Evolutionary conservation across 2,888 invertebrate genomes (phyloP), one percentile per base, ranked within the genome.

Genomic region (Epinotia demarniana): DNA sequence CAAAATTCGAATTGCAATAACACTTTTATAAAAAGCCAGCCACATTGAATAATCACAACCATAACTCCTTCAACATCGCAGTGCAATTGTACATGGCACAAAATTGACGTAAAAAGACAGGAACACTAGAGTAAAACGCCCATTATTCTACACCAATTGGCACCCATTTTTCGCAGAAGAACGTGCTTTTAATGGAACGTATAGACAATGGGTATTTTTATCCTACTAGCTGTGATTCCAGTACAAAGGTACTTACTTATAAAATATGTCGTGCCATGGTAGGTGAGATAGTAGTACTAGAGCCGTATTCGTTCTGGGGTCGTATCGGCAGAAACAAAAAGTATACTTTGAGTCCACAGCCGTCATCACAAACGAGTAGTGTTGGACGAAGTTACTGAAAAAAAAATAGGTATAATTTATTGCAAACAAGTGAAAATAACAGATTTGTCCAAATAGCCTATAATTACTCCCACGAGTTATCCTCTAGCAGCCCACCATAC

Each of bases 181-280:
- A 13, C 5, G 49, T 13, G 5, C 16, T 39, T 16, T 16, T 49
- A 49, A 49, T 49, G 13, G 4, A 49, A 49, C 16, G 16, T 4
- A 16, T 49, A 16, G 39, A 9, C 39, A 39, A 39, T 9, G 9
- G 39, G 9, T 9, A 39, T 8, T 39, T 39, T 39, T 39, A 39
- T 39, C 9, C 39, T 9, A 39, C 33, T 33, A 33, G 33, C 6
- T 8, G 33, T 8, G 33, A 33, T 33, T 33, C 33, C 33, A 33
- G 33, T 9, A 9, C 1, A 43, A 8, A 39, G 66, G 77, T 78
- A 95, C 96, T 94, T 92, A 97, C 97, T 96, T 97, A 95, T 98
- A 98, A 95, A 99, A 99, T 85, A 97, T 97, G 92, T 99, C 98
- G 89, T 99, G 99, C 99, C 99, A 99, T 81, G 99, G 99, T 85